A percentile compares a stretch with the other conserved stretches of the same genome.
phyloP scores from a whole-genome alignment of 2,113 vertebrate genomes.

The Marmota flaviventris region DNA sequence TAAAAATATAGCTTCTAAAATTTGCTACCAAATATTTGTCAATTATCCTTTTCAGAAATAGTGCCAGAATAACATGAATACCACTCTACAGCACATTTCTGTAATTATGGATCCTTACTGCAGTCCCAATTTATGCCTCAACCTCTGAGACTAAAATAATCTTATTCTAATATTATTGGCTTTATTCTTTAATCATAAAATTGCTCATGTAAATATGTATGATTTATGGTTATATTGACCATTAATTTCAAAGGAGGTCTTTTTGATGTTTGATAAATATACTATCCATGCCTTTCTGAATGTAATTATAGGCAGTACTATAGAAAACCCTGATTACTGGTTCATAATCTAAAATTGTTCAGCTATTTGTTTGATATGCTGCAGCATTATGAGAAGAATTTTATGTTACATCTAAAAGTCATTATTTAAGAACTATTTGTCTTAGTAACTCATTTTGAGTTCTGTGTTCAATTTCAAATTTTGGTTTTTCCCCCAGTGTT shows the following conservation, averaged over 20 bases:
- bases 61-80: neutral
- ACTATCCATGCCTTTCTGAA: neutral
- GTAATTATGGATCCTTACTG: neutral
- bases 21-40: neutral
- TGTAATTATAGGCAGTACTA: neutral
- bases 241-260: neutral
- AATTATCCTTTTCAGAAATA: slow-evolving; percentile 31
- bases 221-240: neutral
- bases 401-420: slow-evolving; percentile 26
- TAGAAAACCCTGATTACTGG: neutral
- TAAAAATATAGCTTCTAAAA: neutral
- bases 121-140: neutral
- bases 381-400: neutral
- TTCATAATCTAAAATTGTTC: neutral
- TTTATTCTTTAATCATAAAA: slow-evolving; percentile 1
- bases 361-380: neutral
- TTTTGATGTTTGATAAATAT: neutral
- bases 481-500: neutral
- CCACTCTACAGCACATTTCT: neutral
- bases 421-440: slow-evolving; percentile 20
- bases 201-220: neutral
- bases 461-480: slow-evolving; percentile 48
- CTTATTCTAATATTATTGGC: neutral
- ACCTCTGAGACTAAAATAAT: slow-evolving; percentile 14
- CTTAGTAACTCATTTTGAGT: slow-evolving; percentile 33